Evolutionary conservation across 2,797 vertebrate species (phyloP), one percentile per base, ranked within the genome.

Genomic region (Lepilemur septentrionalis): DNA sequence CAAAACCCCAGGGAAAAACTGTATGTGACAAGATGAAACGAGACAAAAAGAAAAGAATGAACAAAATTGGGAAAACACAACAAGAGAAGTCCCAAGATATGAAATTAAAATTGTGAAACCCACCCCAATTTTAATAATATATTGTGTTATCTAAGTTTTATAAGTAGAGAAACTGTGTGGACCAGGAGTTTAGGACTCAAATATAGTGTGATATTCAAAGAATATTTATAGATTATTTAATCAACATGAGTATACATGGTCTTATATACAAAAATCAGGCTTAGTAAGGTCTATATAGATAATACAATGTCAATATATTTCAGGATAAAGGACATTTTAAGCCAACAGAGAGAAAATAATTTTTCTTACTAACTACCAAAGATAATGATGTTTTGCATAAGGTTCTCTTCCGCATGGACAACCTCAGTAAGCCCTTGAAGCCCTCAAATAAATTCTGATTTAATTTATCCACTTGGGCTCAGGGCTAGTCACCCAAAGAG

Each of bases 61-160:
- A 80, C 14, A 82, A 5, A 67, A 41, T 69, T 63, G 38, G 5
- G 43, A 81, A 89, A 96, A 81, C 23, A 93, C 35, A 38, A 88
- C 32, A n/a, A 95, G 23, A 52, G 14, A 43, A 43, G 1, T 84
- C 18, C 25, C 32, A 23, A 10, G 28, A 46, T 46, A 17, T 23
- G 28, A 50, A 11, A 55, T 78, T 32, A 5, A 65, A 65, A 65
- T 65, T 18, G 11, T 55, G 41, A 73, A 83, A 32, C 0, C 1
- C n/a, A 38, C 7, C 3, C 20, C 2, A 3, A 50, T 20, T 59
- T 94, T 57, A 80, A 32, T 79, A 63, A 75, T 43, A 11, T 70
- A 10, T 55, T 65, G 0, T 43, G 30, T 50, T 43, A 7, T 61
- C 5, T 67, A 87, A 57, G 3, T 75, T 85, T 79, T 57, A 57